Evolutionary conservation across 2,888 invertebrate genomes (phyloP).

Genomic region (Tetanocera ferruginea): DNA sequence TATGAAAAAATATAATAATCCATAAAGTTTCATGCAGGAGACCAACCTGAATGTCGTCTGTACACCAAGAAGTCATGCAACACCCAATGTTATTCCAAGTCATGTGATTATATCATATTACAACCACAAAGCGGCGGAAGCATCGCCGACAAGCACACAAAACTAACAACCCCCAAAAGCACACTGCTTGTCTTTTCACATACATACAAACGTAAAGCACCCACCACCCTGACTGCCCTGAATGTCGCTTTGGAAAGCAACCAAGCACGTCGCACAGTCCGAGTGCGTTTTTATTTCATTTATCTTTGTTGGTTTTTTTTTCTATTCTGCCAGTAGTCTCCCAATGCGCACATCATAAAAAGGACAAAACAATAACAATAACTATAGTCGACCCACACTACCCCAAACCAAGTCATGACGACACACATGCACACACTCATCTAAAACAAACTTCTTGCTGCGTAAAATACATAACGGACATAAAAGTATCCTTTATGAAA

Average conservation of each 20-base stretch:
- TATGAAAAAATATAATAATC: constrained; percentile 39
- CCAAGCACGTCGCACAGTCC: not conserved
- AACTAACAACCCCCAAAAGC: constrained; percentile 31
- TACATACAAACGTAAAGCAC: not conserved
- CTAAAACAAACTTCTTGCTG: constrained; percentile 11
- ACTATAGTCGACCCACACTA: not conserved
- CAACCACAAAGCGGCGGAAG: constrained; percentile 33
- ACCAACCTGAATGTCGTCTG: constrained; percentile 2
- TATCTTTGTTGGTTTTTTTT: constrained; percentile 28
- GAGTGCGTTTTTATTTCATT: constrained; percentile 29
- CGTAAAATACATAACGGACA: constrained; percentile 52
- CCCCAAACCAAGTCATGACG: not conserved
- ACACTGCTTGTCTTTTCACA: not conserved
- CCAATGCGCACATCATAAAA: constrained; percentile 40
- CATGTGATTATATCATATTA: constrained; percentile 38
- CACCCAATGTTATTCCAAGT: constrained; percentile 9
- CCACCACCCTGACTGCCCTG: not conserved
- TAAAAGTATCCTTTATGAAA: constrained; percentile 58
- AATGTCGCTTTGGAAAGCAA: not conserved
- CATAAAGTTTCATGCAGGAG: constrained; percentile 16
- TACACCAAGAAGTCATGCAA: constrained; percentile 4
- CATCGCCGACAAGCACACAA: constrained; percentile 3
- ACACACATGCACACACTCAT: not conserved
- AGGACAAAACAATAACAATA: constrained; percentile 41
- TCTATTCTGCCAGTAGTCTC: constrained; percentile 10